Conservation (phyloP, 2,888 invertebrate genomes). For the Julus scanicus region DNA sequence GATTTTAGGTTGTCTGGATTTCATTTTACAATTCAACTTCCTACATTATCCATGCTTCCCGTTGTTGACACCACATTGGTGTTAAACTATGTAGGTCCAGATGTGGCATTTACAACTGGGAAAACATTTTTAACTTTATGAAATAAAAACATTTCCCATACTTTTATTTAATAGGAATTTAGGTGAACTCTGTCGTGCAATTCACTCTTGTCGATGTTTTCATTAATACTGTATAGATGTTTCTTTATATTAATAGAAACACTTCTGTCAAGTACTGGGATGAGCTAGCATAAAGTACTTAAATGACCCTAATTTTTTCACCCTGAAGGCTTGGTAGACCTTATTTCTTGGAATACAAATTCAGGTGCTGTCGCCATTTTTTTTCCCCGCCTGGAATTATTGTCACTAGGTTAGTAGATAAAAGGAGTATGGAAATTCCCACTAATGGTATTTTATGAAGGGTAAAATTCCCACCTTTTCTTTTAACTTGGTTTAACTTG, state of each 20-base stretch:
- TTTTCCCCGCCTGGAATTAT: neutral
- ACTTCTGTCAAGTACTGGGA: neutral
- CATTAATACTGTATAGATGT: neutral
- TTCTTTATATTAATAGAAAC: neutral
- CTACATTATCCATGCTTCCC: neutral
- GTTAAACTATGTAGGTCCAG: neutral
- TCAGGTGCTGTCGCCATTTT: neutral
- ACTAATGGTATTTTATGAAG: neutral
- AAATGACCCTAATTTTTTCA: constrained; percentile 6
- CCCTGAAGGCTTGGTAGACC: constrained; percentile 2
- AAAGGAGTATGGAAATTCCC: neutral
- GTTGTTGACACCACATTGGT: neutral
- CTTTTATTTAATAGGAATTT: neutral
- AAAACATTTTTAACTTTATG: neutral
- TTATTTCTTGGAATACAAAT: constrained; percentile 18
- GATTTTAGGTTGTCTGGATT: neutral
- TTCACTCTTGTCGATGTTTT: neutral
- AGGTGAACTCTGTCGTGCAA: neutral
- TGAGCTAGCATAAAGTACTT: neutral
- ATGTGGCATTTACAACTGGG: neutral
- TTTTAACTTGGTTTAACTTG: neutral
- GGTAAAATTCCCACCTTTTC: neutral
- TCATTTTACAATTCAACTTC: neutral
- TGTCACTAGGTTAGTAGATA: constrained; percentile 27
- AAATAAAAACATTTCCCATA: neutral